Evolutionary conservation across 2,797 vertebrate species (phyloP).

Genomic region (Myotis findleyi): DNA sequence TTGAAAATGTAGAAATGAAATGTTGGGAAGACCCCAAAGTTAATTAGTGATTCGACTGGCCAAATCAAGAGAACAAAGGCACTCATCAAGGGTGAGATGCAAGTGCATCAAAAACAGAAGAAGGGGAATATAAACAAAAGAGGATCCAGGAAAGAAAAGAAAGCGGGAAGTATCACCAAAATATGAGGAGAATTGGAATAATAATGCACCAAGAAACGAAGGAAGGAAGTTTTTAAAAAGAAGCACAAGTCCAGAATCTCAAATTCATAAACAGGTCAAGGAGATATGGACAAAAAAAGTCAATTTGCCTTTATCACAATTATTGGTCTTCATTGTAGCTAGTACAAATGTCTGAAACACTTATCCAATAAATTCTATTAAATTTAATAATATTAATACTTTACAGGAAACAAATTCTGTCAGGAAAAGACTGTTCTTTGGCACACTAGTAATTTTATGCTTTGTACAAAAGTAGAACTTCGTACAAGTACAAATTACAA

Average conservation of each 20-base stretch:
- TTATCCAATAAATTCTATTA: not conserved
- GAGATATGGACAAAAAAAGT: not conserved
- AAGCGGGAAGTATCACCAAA: not conserved
- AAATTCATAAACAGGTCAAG: not conserved
- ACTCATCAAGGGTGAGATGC: not conserved
- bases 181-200: not conserved
- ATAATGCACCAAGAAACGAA: not conserved
- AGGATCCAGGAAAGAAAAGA: not conserved
- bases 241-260: not conserved
- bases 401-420: not conserved
- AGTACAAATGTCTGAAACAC: not conserved
- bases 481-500: conserved; percentile 52
- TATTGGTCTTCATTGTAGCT: not conserved
- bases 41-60: conserved; percentile 30
- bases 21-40: not conserved
- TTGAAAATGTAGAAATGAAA: not conserved
- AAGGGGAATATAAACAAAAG: not conserved
- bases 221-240: not conserved
- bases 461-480: conserved; percentile 47
- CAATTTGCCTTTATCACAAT: not conserved
- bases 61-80: conserved; percentile 20
- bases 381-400: not conserved
- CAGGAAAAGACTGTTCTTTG: conserved; percentile 38
- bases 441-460: conserved; percentile 14
- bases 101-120: not conserved